Evolutionary conservation across 2,113 vertebrate species (phyloP).

Genomic region (Petaurus breviceps): DNA sequence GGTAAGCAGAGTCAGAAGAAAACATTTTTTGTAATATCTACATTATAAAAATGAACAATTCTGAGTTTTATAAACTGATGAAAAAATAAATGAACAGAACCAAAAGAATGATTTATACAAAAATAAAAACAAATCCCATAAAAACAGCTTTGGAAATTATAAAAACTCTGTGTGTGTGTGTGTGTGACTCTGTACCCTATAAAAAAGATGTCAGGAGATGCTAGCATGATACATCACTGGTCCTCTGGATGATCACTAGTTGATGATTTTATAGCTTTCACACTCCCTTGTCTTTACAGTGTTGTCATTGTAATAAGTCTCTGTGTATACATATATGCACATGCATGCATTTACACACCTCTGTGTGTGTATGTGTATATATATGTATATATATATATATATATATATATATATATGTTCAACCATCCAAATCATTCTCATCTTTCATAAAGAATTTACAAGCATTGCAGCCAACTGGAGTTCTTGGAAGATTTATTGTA

Average conservation of each 20-base stretch:
- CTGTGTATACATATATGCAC: neutral
- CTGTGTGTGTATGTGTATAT: neutral
- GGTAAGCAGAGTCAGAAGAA: neutral
- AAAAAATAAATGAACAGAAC: too few relatives aligned
- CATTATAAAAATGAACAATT: neutral
- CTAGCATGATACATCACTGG: neutral
- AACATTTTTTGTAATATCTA: neutral
- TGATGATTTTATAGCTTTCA: neutral
- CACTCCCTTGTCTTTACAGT: neutral
- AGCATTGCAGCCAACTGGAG: neutral
- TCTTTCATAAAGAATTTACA: neutral
- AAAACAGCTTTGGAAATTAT: too few relatives aligned
- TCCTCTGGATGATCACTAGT: neutral
- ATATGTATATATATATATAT: neutral
- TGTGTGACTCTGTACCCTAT: neutral
- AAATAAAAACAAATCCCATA: too few relatives aligned
- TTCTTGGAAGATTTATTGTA: neutral
- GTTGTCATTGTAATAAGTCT: neutral
- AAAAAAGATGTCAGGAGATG: neutral
- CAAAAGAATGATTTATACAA: too few relatives aligned
- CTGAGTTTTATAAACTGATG: neutral
- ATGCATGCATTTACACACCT: too few relatives aligned
- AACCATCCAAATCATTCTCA: neutral
- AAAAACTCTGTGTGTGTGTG: too few relatives aligned
- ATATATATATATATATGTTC: neutral